A percentile compares a stretch with the other conserved stretches of the same genome.
These are phyloP conservation scores for Leucopternis melanops DNA, from an alignment of 2,113 vertebrate species.

Conservation along the genomic window DNA sequence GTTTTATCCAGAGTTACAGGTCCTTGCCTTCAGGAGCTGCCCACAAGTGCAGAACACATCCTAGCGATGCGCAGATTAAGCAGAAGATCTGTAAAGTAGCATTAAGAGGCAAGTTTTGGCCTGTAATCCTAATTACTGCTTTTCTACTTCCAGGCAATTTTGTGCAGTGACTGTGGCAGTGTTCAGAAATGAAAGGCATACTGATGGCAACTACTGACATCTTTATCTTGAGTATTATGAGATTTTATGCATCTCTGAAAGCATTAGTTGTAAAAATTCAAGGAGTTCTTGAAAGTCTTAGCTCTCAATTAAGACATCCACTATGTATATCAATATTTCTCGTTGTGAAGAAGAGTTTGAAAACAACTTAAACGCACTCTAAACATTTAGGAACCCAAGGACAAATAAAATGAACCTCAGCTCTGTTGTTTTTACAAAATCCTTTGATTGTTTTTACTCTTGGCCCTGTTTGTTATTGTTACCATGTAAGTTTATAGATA, in stretches of 20 bases:
- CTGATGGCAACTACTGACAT: background rate
- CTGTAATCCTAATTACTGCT: background rate
- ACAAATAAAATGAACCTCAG: background rate
- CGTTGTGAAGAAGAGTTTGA: background rate
- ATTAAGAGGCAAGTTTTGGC: background rate
- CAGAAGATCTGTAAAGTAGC: background rate
- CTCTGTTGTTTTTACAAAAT: background rate
- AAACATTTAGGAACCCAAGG: background rate
- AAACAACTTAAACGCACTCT: rapidly evolving
- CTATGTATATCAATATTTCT: rapidly evolving
- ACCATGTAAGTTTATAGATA: background rate
- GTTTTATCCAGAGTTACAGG: rapidly evolving
- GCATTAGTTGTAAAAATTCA: background rate
- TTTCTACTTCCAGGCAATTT: background rate
- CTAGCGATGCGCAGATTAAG: background rate
- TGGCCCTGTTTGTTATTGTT: background rate
- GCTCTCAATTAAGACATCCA: background rate
- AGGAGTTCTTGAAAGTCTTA: background rate
- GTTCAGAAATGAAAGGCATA: background rate
- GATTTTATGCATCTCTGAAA: background rate
- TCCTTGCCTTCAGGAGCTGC: background rate
- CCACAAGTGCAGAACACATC: background rate
- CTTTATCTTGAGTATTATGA: rapidly evolving
- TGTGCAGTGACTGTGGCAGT: background rate
- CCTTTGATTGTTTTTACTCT: background rate